phyloP scores from a whole-genome alignment of 2,113 vertebrate species.

The Mola mola region DNA sequence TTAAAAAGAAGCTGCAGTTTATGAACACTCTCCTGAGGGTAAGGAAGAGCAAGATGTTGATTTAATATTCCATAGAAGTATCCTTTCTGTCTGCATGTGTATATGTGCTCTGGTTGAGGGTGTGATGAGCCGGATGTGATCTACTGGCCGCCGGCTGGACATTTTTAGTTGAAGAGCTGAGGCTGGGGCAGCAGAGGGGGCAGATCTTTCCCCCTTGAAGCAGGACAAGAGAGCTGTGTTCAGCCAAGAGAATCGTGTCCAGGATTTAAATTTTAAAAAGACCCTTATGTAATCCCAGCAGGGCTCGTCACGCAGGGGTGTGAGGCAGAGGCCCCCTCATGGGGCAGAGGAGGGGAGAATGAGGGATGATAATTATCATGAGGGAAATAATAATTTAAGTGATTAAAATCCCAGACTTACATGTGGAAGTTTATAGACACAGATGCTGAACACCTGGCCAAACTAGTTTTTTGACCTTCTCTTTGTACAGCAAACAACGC shows the following conservation, averaged over 20 bases:
- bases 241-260: slow-evolving; percentile 68
- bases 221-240: slow-evolving; percentile 55
- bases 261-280: slow-evolving; percentile 63
- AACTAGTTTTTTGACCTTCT: slow-evolving; percentile 10
- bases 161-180: slow-evolving; percentile 42
- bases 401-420: background rate
- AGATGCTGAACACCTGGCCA: slow-evolving; percentile 52
- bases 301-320: slow-evolving; percentile 19
- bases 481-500: slow-evolving; percentile 4
- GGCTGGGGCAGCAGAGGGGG: slow-evolving; percentile 21
- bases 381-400: slow-evolving; percentile 6
- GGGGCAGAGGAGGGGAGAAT: background rate
- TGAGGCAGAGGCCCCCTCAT: slow-evolving; percentile 12
- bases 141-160: slow-evolving; percentile 9
- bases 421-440: background rate
- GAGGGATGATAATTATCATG: background rate
- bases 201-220: slow-evolving; percentile 41
- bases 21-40: too few relatives aligned
- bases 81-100: too few relatives aligned
- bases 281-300: slow-evolving; percentile 73
- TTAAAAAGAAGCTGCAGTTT: too few relatives aligned
- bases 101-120: slow-evolving; percentile 19
- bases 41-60: too few relatives aligned
- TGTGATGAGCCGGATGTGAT: slow-evolving; percentile 21
- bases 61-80: too few relatives aligned